These are phyloP conservation scores for Eulemur mongoz DNA, from an alignment of 2,797 vertebrate genomes.

Conservation along the genomic window DNA sequence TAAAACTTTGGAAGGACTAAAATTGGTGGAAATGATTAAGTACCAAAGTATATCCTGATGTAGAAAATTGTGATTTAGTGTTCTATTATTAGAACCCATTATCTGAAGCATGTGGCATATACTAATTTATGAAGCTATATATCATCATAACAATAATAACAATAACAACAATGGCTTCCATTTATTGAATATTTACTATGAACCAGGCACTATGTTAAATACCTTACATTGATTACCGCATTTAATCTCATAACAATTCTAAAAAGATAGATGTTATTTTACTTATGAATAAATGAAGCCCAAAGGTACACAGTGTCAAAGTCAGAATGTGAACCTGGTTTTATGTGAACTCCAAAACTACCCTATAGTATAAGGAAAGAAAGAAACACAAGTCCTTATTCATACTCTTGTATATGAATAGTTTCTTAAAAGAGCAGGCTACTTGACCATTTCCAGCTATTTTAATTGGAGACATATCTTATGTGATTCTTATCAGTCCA, in stretches of 20 bases:
- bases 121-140: neutral
- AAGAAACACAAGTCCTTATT: neutral
- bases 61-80: neutral
- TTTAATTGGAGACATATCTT: neutral
- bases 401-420: neutral
- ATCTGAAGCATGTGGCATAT: neutral
- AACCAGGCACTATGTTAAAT: neutral
- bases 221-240: neutral
- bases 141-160: neutral
- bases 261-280: slow-evolving; percentile 16
- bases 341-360: neutral
- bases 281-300: neutral
- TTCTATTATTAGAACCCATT: neutral
- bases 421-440: neutral
- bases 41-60: neutral
- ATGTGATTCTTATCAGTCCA: neutral
- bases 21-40: neutral
- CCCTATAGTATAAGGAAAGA: neutral
- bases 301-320: neutral
- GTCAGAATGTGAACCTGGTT: slow-evolving; percentile 5
- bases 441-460: neutral
- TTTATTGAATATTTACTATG: neutral
- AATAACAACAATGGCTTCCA: neutral
- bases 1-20: slow-evolving; percentile 38
- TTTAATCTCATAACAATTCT: neutral